A percentile compares a stretch with the other conserved stretches of the same genome.
phyloP scores from a whole-genome alignment of 2,113 vertebrate genomes.

The Eptesicus fuscus region DNA sequence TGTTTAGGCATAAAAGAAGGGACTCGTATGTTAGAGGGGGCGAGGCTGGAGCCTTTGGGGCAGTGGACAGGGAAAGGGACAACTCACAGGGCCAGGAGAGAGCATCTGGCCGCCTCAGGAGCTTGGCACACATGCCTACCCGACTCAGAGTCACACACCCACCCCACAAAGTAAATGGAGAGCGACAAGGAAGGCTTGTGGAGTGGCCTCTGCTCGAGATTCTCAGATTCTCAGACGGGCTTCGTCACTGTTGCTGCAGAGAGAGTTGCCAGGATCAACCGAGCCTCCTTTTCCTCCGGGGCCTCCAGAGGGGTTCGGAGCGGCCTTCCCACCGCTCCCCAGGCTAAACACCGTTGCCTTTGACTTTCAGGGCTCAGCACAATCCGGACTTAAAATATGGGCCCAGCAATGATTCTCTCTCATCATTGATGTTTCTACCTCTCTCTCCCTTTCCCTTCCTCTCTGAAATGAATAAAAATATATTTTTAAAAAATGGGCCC shows the following conservation, averaged over 20 bases:
- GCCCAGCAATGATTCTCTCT: neutral
- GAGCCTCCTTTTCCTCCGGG: neutral
- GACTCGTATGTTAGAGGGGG: neutral
- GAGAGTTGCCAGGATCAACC: neutral
- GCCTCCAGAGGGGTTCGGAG: neutral
- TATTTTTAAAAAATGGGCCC: slow-evolving; percentile 28
- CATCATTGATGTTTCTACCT: too few species aligned
- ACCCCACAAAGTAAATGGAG: neutral
- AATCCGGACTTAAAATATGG: slow-evolving; percentile 52
- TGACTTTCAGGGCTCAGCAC: neutral
- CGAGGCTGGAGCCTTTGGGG: neutral
- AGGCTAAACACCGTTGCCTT: neutral
- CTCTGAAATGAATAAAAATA: too few species aligned
- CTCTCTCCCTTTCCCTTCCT: too few species aligned
- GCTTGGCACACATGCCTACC: neutral
- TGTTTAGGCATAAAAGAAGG: neutral
- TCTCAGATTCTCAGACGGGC: neutral
- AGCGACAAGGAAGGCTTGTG: neutral
- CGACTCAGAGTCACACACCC: neutral
- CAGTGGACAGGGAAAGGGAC: neutral
- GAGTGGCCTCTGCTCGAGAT: neutral
- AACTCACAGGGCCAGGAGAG: neutral
- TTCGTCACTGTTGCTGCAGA: neutral
- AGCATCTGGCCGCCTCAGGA: neutral
- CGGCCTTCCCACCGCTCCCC: accelerated